Conservation (phyloP, 2,113 vertebrate genomes). For the Bothrops jararaca region DNA sequence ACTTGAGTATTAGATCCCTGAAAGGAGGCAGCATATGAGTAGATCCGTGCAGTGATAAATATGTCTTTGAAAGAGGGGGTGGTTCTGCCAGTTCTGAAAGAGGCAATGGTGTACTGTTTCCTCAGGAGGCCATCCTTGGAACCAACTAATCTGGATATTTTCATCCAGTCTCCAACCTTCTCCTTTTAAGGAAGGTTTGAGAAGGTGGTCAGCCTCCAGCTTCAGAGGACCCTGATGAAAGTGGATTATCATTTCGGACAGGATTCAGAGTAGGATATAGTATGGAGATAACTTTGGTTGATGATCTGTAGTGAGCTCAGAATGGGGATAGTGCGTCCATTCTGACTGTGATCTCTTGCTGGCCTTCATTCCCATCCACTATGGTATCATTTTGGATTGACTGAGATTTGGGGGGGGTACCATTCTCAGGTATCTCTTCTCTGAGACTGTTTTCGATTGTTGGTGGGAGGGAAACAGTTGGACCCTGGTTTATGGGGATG, state of each 20-base stretch:
- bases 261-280: not conserved
- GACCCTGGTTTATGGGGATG: not conserved
- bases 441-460: not conserved
- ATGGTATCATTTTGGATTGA: not conserved
- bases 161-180: not conserved
- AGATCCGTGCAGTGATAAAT: not conserved
- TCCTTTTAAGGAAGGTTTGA: not conserved
- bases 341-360: not conserved
- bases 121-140: not conserved
- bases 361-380: not conserved
- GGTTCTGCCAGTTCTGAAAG: not conserved
- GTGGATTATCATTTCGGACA: not conserved
- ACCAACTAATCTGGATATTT: not conserved
- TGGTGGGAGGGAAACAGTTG: not conserved
- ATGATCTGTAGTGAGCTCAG: not conserved
- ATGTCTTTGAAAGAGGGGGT: not conserved
- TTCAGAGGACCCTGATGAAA: not conserved
- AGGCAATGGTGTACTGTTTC: not conserved
- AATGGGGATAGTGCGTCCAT: not conserved
- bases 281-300: not conserved
- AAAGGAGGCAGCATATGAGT: not conserved
- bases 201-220: not conserved
- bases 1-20: not conserved
- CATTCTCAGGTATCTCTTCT: not conserved
- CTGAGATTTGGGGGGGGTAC: not conserved